Base-by-base conservation (phyloP, 2,113 vertebrate genomes). In the Gallinago jamesoni region DNA sequence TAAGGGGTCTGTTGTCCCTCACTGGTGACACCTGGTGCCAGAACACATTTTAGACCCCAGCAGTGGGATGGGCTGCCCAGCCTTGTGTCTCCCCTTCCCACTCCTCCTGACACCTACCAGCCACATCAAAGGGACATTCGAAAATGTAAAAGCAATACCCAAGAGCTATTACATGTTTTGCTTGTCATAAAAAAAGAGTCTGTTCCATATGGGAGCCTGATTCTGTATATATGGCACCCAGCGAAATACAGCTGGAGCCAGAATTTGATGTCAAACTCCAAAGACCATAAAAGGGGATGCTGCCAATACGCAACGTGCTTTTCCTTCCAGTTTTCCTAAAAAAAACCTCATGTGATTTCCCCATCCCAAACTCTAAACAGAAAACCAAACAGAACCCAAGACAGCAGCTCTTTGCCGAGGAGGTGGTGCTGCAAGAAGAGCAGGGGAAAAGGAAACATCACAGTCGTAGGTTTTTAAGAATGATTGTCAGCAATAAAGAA, bases 1-100 rank as follows among this genome's bases (percentile, higher is more conserved):
- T 3, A 25, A 37, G 14, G 63, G 69, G 15, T 21, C 50, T 48
- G 39, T 17, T 2, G 4, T 21, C 24, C 62, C 57, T 43, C 19
- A 14, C 21, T 31, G 13, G 63, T 6, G n/a, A 23, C 7, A 7
- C 35, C 39, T 35, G 83, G 25, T 43, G 39, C 66, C 89, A 60
- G 63, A 55, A 24, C 0, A 0, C 3, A 1, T 23, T 55, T 57
- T 13, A 41, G 13, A 30, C 31, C 25, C 25, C 53, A 19, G 2
- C 37, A 22, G 8, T 5, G 39, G 60, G 45, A 69, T 60, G 41
- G 33, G 52, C 89, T 72, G 25, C 86, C 39, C 79, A 52, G 68
- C 3, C 20, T 83, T 20, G 8, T 9, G 23, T 20, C 21, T 57
- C 31, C 37, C 41, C 60, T 85, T 66, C 56, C 28, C 1, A 7